Conservation (phyloP, 2,797 vertebrate genomes). For the Malurus splendens region DNA sequence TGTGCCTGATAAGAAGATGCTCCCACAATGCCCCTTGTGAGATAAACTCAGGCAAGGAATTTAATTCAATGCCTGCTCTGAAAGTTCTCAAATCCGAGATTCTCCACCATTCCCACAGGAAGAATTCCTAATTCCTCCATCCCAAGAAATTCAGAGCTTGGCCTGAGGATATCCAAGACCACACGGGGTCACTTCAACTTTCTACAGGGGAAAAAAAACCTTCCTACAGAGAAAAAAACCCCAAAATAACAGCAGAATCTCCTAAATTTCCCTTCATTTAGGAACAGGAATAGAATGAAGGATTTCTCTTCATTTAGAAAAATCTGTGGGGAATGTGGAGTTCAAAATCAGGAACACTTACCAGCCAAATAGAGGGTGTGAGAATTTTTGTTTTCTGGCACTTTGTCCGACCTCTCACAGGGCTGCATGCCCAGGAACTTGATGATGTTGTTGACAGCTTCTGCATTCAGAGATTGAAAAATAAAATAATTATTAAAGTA, state of each 20-base stretch:
- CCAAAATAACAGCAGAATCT: background rate
- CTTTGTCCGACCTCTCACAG: slow-evolving; percentile 95
- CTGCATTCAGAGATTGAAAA: slow-evolving; percentile 64
- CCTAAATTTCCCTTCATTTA: background rate
- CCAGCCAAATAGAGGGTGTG: slow-evolving; percentile 91
- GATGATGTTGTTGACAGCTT: slow-evolving; percentile 93
- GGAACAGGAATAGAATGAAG: no score
- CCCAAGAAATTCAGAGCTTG: background rate
- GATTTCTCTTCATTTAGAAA: background rate
- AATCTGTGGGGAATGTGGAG: fast-evolving
- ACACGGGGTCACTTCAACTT: background rate
- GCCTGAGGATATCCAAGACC: background rate
- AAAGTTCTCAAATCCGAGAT: background rate
- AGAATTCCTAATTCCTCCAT: background rate
- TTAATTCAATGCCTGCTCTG: background rate
- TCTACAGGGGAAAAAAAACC: background rate
- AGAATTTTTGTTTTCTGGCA: slow-evolving; percentile 95
- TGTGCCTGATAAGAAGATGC: background rate
- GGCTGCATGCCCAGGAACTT: slow-evolving; percentile 97
- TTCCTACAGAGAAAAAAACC: background rate
- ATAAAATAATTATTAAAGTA: background rate
- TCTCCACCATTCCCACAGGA: background rate
- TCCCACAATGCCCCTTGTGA: background rate
- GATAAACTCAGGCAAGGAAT: background rate
- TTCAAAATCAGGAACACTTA: slow-evolving; percentile 42